Conservation (phyloP, 2,113 vertebrate species). For the Phrynosoma blainvillii region DNA sequence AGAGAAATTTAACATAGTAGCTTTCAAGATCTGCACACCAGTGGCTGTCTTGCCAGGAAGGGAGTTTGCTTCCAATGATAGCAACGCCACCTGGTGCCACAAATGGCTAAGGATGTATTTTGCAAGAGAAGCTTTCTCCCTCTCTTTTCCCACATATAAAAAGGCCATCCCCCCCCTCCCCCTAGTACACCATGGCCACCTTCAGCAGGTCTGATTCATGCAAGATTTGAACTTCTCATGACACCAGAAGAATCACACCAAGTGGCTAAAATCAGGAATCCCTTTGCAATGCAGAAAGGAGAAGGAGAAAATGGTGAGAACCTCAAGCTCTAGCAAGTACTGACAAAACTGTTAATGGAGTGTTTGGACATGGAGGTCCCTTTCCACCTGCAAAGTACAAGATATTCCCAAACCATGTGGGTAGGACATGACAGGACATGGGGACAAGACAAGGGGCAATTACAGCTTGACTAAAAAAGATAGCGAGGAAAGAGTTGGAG, state of each 20-base stretch:
- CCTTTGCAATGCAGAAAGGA: neutral
- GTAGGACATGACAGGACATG: neutral
- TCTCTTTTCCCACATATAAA: neutral
- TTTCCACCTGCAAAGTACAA: neutral
- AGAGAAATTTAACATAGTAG: neutral
- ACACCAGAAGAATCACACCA: neutral
- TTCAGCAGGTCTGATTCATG: neutral
- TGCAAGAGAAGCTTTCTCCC: neutral
- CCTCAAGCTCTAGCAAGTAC: neutral
- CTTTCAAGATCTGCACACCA: neutral
- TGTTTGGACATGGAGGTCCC: neutral
- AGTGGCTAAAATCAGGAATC: neutral
- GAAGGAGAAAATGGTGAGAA: neutral
- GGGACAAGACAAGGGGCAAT: neutral
- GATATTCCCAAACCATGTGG: neutral
- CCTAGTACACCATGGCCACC: neutral
- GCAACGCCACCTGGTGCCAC: constrained; percentile 23
- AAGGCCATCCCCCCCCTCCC: neutral
- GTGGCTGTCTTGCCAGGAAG: neutral
- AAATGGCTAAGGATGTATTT: neutral
- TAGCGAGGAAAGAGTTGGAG: too few relatives aligned
- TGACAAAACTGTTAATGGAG: accelerated
- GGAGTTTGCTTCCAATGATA: neutral
- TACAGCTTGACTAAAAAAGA: too few relatives aligned
- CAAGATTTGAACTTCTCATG: neutral